phyloP scores from a whole-genome alignment of 2,797 vertebrate species.

The Podargus strigoides region DNA sequence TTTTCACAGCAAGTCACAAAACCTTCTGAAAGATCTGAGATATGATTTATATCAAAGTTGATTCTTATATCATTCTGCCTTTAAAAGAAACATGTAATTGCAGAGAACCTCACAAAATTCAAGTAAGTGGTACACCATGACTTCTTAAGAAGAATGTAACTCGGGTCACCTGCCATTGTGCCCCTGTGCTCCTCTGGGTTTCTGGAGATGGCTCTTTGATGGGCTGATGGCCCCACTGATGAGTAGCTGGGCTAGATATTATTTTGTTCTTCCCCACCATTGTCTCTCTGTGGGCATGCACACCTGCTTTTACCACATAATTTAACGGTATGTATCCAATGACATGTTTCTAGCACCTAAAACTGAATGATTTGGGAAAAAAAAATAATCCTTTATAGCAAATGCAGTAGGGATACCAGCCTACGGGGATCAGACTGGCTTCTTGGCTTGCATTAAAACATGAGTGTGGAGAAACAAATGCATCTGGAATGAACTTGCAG shows the following conservation, averaged over 20 bases:
- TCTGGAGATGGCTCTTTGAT: neutral
- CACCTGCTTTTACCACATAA: neutral
- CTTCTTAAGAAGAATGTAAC: neutral
- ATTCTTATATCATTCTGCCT: neutral
- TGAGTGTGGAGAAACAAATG: neutral
- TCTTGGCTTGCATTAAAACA: neutral
- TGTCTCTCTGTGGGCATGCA: neutral
- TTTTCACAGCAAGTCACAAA: neutral
- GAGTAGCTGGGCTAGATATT: neutral
- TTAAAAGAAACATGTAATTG: neutral
- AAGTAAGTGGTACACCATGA: neutral
- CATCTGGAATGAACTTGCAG: neutral
- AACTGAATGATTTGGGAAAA: neutral
- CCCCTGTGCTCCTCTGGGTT: neutral
- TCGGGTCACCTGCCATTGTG: neutral
- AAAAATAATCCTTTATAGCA: neutral
- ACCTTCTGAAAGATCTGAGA: neutral
- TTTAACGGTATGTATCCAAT: neutral
- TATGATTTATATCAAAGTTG: neutral
- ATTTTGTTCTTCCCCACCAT: neutral
- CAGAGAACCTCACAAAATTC: neutral
- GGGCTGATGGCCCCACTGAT: neutral
- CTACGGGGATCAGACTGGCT: neutral
- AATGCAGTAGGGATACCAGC: neutral
- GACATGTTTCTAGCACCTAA: neutral